Evolutionary conservation across 2,113 vertebrate genomes (phyloP).

Genomic region (Tichodroma muraria): DNA sequence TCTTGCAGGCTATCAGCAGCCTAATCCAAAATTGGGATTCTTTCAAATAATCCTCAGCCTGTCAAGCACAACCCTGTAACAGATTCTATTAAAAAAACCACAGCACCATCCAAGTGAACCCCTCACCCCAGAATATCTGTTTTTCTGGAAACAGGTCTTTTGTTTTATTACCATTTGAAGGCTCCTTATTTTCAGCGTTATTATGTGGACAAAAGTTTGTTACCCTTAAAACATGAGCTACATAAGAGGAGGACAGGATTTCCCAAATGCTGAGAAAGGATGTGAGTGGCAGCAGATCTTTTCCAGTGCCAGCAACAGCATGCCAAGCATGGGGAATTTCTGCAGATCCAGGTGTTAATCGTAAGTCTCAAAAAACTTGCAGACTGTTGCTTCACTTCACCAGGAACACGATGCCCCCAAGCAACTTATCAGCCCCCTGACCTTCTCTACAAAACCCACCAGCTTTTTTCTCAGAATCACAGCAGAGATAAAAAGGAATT

Average conservation of each 20-base stretch:
- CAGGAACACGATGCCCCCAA: neutral
- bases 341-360: neutral
- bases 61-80: neutral
- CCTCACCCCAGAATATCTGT: neutral
- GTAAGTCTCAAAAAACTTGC: neutral
- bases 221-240: neutral
- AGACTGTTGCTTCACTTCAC: neutral
- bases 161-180: neutral
- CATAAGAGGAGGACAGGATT: neutral
- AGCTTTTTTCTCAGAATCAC: neutral
- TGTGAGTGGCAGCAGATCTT: neutral
- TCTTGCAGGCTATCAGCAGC: neutral
- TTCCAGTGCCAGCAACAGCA: neutral
- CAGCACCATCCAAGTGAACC: neutral
- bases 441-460: neutral
- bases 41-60: slow-evolving; percentile 6
- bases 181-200: neutral
- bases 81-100: neutral
- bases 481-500: neutral
- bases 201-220: neutral
- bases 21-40: slow-evolving; percentile 14
- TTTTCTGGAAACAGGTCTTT: neutral
- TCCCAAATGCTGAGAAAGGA: neutral
- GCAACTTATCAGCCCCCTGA: neutral
- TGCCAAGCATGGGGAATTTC: neutral